Percentiles rank a stretch among this genome's conserved stretches.
Conservation (phyloP, 1,140 invertebrate species). For the Drosophila erecta region DNA sequence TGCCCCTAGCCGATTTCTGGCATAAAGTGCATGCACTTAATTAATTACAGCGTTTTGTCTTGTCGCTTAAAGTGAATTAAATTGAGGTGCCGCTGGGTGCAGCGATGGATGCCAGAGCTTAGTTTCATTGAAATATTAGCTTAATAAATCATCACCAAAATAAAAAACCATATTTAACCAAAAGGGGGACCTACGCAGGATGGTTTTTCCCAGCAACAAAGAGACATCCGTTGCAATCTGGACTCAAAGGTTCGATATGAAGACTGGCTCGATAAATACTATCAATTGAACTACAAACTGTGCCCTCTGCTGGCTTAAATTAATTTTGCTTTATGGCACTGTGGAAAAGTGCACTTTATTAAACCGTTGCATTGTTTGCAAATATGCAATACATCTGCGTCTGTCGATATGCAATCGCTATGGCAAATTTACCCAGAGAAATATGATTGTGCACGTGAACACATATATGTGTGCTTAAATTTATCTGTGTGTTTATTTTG, state of each 20-base stretch:
- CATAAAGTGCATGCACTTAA: constrained; percentile 72
- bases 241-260: too few species aligned
- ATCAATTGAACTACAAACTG: too few species aligned
- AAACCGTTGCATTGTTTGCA: constrained; percentile 15
- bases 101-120: background rate
- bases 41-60: constrained; percentile 71
- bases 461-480: background rate
- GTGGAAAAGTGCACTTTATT: constrained; percentile 9
- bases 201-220: background rate
- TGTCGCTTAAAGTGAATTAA: constrained; percentile 46
- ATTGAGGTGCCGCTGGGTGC: constrained; percentile 4
- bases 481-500: constrained; percentile 14
- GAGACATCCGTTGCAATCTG: background rate
- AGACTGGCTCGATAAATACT: too few species aligned
- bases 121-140: constrained; percentile 16
- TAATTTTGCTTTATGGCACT: background rate
- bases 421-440: constrained; percentile 5
- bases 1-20: constrained; percentile 15
- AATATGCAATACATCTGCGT: constrained; percentile 11
- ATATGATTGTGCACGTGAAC: constrained; percentile 16
- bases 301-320: background rate
- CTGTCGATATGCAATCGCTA: constrained; percentile 18
- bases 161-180: background rate
- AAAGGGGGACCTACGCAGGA: background rate
- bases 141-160: background rate